Evolutionary conservation across 2,113 vertebrate genomes (phyloP), one percentile per base, ranked within the genome.

Genomic region (Enhydra lutris): DNA sequence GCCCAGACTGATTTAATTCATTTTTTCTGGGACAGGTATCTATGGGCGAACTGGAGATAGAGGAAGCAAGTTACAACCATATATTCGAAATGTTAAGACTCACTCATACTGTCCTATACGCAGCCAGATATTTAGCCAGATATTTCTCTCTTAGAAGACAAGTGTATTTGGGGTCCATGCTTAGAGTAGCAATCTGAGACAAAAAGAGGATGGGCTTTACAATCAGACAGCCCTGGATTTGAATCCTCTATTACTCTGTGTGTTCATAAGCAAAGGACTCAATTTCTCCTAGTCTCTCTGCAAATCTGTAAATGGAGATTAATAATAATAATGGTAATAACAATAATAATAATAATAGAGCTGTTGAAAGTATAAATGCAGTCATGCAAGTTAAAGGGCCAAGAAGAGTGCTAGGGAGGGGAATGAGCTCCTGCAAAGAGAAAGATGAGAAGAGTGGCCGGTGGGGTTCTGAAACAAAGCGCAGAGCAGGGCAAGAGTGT

Each of bases 401-500:
- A 87, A 88, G 23, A 9, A 15, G 6, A 82, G 23, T 15, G 21
- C 36, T 24, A 45, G 17, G 26, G 4, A 42, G 34, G 39, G 39
- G 4, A 26, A 29, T 18, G 15, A 17, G 26, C 17, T 20, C 26
- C 57, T 59, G 6, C 11, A 39, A n/a, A 78, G 29, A 29, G 26
- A 17, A 2, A 29, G 3, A 8, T 42, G 24, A 93, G 36, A 92
- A 74, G 23, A 55, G 7, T 6, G 34, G 36, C 3, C 21, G 6
- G 47, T 6, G 65, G 65, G 50, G 47, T 20, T 15, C 24, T 23
- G 4, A 65, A 89, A 63, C 14, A 34, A 92, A 79, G 29, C 2
- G 0, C 24, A 36, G 52, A 47, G 10, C n/a, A 14, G 2, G 7
- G 36, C 2, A 18, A 57, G 26, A 12, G 15, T 29, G 4, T 9